Conservation (phyloP, 2,888 invertebrate species). For the Biston stratarius region DNA sequence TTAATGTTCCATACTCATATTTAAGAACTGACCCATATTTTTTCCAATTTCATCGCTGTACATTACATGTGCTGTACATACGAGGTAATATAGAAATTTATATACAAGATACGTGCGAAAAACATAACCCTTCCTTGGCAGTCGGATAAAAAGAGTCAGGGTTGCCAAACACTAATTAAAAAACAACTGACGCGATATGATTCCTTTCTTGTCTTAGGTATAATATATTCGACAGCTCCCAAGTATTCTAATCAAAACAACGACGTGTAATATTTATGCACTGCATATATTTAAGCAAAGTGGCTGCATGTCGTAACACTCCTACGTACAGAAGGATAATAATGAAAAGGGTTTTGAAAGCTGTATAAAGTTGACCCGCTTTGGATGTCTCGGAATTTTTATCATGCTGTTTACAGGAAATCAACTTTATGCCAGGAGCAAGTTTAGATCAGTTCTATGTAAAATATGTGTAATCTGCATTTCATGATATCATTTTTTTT, state of each 20-base stretch:
- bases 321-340: slow-evolving; percentile 30
- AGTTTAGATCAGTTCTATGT: not conserved
- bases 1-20: too few relatives aligned
- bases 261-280: slow-evolving; percentile 13
- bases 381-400: slow-evolving; percentile 16
- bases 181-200: too few relatives aligned
- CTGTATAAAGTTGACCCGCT: slow-evolving; percentile 22
- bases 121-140: too few relatives aligned
- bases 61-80: too few relatives aligned
- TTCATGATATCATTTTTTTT: too few relatives aligned
- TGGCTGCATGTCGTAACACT: slow-evolving; percentile 29
- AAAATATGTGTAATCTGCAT: too few relatives aligned
- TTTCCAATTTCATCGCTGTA: too few relatives aligned
- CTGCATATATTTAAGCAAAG: slow-evolving; percentile 23
- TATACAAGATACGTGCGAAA: too few relatives aligned
- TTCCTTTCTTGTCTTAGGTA: not conserved
- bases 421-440: not conserved
- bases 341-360: slow-evolving; percentile 32
- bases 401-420: slow-evolving; percentile 8
- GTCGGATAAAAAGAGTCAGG: too few relatives aligned
- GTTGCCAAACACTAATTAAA: too few relatives aligned
- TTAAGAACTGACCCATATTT: too few relatives aligned
- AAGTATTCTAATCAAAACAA: not conserved
- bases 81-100: too few relatives aligned
- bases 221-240: not conserved